phyloP scores from a whole-genome alignment of 2,113 vertebrate species.

The Hyperopisus bebe region DNA sequence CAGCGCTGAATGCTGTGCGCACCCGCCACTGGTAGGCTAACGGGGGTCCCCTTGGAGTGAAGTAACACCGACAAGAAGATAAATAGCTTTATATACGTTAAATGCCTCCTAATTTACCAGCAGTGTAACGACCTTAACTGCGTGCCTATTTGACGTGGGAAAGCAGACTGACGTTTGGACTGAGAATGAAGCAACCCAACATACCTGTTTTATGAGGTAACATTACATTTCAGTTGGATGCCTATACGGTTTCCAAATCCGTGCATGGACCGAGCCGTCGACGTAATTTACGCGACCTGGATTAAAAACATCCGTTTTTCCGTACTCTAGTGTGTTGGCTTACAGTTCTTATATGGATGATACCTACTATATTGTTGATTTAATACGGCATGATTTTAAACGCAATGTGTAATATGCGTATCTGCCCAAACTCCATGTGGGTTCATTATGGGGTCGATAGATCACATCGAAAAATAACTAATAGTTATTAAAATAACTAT shows the following conservation, averaged over 20 bases:
- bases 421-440: neutral
- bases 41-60: constrained; percentile 2
- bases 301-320: neutral
- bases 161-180: constrained; percentile 26
- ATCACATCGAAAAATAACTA: neutral
- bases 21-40: constrained; percentile 29
- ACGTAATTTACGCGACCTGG: neutral
- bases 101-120: constrained; percentile 30
- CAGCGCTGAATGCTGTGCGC: neutral
- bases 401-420: neutral
- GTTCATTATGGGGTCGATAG: neutral
- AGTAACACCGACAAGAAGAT: constrained; percentile 23
- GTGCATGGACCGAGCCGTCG: neutral
- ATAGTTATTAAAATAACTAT: too few species aligned
- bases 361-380: neutral
- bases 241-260: neutral
- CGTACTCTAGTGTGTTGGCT: neutral
- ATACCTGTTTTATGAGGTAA: constrained; percentile 54
- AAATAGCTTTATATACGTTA: constrained; percentile 18
- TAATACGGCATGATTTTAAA: neutral
- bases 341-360: neutral
- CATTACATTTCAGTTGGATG: neutral
- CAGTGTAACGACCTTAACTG: constrained; percentile 30
- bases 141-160: constrained; percentile 24
- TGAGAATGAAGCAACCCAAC: constrained; percentile 48